Percentiles rank a stretch among this genome's conserved stretches.
Conservation (phyloP, 2,797 vertebrate species). For the Hydrolagus colliei region DNA sequence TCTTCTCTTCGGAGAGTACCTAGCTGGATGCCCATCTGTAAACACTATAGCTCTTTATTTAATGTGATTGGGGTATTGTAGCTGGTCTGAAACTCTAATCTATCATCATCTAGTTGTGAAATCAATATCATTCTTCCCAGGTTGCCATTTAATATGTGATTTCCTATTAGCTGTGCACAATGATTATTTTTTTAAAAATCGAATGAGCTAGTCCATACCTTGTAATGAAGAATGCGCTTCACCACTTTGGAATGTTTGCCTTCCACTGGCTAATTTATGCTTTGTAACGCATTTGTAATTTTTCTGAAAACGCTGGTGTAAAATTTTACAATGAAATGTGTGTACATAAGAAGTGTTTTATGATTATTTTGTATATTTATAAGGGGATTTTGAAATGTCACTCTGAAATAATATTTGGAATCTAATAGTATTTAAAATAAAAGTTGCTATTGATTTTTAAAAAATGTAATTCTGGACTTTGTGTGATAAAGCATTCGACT, state of each 20-base stretch:
- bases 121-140: neutral
- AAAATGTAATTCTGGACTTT: no score
- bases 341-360: neutral
- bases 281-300: neutral
- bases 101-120: neutral
- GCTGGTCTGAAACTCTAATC: neutral
- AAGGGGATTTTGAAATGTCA: neutral
- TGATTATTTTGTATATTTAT: constrained; percentile 18
- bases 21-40: neutral
- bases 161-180: neutral
- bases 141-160: neutral
- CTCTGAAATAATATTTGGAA: neutral
- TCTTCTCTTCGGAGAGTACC: neutral
- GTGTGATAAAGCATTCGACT: no score
- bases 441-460: neutral
- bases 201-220: neutral
- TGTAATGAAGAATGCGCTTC: neutral
- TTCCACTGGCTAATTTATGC: neutral
- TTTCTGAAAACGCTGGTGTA: neutral
- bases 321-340: neutral
- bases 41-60: neutral
- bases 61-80: neutral
- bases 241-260: neutral
- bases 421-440: constrained; percentile 1
- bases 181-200: neutral